Evolutionary conservation across 1,140 invertebrate species (phyloP), one percentile per base, ranked within the genome.

Genomic region (Bradysia coprophila): DNA sequence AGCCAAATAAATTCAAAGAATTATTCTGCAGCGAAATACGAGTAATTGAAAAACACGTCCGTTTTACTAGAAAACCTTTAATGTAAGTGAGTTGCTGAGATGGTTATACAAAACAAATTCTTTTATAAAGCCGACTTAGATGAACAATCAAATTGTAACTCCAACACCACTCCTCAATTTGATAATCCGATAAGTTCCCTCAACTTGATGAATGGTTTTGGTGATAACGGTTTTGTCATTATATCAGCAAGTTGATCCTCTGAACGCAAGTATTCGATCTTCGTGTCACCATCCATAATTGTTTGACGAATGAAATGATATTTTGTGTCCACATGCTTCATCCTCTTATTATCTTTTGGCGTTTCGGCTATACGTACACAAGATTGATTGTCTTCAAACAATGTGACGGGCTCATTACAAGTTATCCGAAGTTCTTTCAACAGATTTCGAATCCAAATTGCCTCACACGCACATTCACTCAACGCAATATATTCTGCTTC

Each of bases 401-500:
- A 28, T 28, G 23, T 41, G 9, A 46, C 40, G 20, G 38, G 24
- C 11, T 42, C 21, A 28, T 41, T 21, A 38, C 41, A 38, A 21
- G 23, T 11, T 42, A 45, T 21, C 40, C 46, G 45, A 13, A 62
- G 36, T 41, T 54, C 47, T 22, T 20, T 21, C 20, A 58, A 41
- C 13, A 57, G 18, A 37, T 49, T 50, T 38, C 41, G 43, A 4
- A 56, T 21, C 53, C 55, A 59, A 9, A 50, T 20, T 11, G 39
- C 23, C 48, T 44, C n/a, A 46, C 50, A 41, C 53, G 55, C 42
- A 47, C 32, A 8, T 45, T 40, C 31, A 42, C 43, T 40, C 22
- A 57, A 23, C 2, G 50, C 48, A 38, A 61, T 50, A 42, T 58
- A 61, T 43, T 63, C 57, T 16, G 60, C n/a, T n/a, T n/a, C n/a